Evolutionary conservation across 1,140 invertebrate genomes (phyloP), one percentile per base, ranked within the genome.

Genomic region (Araneus ventricosus): DNA sequence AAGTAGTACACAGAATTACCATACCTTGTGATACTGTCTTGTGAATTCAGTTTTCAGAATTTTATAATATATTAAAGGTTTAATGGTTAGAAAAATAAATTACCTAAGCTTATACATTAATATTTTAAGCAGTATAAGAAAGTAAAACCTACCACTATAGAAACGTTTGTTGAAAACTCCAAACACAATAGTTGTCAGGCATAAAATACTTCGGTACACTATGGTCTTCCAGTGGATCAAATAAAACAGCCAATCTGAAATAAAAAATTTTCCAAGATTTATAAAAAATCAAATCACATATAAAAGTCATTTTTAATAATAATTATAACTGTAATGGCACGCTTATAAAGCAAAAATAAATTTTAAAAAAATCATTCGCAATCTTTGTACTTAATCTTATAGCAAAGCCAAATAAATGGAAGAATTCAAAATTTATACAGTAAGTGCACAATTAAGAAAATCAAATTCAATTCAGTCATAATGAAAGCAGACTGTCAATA

Each of bases 161-260:
- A 70, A 92, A 6, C 41, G 80, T 24, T 34, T 70, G n/a, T 92
- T 92, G n/a, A 92, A 92, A 70, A 52, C 2, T 27, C 82, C 61
- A n/a, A 92, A 92, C 17, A 27, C 80, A 45, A 86, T 4, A 24
- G 82, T 92, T 27, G 80, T 30, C 24, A 92, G 24, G n/a, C 59
- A 86, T 17, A 86, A n/a, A 30, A 92, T 37, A 70, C 39, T 3
- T 57, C 61, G 34, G 57, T 92, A 92, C 0, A 57, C 6, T 7
- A 92, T 37, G 17, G 63, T 75, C 57, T 92, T 92, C 90, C 90
- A 92, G 57, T 92, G 90, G 67, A 92, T 39, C 20, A 86, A 41
- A 86, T 52, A 67, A 27, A 92, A 52, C 17, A 92, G 20, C 90
- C 90, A 92, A 34, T 86, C 90, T 92, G 20, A 70, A 52, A 34